These are phyloP conservation scores for Ceuthmochares aereus DNA, from an alignment of 2,113 vertebrate genomes.

Conservation along the genomic window DNA sequence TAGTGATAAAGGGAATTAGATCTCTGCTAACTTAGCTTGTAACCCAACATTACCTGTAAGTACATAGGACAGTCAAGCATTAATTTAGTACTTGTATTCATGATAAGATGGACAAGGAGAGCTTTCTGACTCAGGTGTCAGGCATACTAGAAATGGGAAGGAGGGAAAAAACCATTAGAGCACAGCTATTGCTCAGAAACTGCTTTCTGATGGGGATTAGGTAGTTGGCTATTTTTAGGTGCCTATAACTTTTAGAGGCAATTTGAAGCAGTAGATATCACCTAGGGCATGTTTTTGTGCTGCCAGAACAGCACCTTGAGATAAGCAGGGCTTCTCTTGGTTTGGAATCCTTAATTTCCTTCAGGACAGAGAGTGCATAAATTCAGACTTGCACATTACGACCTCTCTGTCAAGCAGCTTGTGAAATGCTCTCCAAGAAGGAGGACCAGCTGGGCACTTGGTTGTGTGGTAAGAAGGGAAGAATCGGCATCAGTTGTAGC, in stretches of 20 bases:
- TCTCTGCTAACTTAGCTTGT: not conserved
- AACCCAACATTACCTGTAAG: not conserved
- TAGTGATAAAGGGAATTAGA: not conserved
- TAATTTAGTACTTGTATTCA: not conserved
- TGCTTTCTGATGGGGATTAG: constrained; percentile 3
- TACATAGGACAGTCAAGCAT: not conserved
- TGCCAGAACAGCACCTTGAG: constrained; percentile 34
- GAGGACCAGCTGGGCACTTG: not conserved
- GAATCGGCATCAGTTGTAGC: not conserved
- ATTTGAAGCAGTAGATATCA: constrained; percentile 16
- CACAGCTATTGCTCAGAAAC: not conserved
- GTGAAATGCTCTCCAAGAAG: not conserved
- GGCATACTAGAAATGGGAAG: not conserved
- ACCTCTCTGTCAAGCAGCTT: constrained; percentile 2
- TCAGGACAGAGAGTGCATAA: constrained; percentile 18
- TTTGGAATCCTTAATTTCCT: constrained; percentile 50
- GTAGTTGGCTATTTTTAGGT: constrained; percentile 51
- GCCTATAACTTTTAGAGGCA: constrained; percentile 43
- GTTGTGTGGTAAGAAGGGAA: not conserved
- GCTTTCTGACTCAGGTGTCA: not conserved
- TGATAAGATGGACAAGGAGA: not conserved
- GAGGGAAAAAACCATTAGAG: not conserved
- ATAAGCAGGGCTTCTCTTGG: constrained; percentile 14
- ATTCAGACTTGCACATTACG: not conserved
- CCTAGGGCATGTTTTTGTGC: not conserved